Percentiles rank a stretch among this genome's conserved stretches.
These are phyloP conservation scores for Antigone vipio DNA, from an alignment of 2,113 vertebrate species.

Conservation along the genomic window DNA sequence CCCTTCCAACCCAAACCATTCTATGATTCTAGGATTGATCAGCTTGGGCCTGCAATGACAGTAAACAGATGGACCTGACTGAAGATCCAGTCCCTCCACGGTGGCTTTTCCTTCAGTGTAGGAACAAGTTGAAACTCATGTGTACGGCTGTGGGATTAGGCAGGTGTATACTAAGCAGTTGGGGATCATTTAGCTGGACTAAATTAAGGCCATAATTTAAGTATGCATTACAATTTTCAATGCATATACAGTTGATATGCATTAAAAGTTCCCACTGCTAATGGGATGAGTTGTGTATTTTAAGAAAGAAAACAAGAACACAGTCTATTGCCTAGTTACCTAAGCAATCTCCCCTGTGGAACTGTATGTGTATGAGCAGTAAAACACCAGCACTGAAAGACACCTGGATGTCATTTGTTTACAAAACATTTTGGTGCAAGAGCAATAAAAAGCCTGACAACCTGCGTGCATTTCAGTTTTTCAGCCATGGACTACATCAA, in stretches of 20 bases:
- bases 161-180: background rate
- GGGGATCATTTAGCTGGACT: background rate
- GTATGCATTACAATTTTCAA: background rate
- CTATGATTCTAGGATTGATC: too few relatives aligned
- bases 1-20: too few relatives aligned
- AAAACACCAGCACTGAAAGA: background rate
- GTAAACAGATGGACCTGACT: background rate
- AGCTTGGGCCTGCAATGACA: background rate
- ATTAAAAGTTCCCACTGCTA: background rate
- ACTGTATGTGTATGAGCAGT: background rate
- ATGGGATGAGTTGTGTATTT: background rate
- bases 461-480: background rate
- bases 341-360: background rate
- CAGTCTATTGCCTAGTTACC: background rate
- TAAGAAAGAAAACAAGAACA: background rate
- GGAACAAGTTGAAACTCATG: background rate
- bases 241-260: background rate
- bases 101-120: background rate
- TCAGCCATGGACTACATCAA: background rate
- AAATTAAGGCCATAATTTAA: background rate
- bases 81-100: background rate
- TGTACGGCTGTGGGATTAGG: background rate
- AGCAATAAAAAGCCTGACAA: background rate
- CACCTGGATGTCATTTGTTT: background rate
- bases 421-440: background rate